These are phyloP conservation scores for Habroteleia sp. DNA, from an alignment of 2,888 invertebrate species.

Conservation along the genomic window DNA sequence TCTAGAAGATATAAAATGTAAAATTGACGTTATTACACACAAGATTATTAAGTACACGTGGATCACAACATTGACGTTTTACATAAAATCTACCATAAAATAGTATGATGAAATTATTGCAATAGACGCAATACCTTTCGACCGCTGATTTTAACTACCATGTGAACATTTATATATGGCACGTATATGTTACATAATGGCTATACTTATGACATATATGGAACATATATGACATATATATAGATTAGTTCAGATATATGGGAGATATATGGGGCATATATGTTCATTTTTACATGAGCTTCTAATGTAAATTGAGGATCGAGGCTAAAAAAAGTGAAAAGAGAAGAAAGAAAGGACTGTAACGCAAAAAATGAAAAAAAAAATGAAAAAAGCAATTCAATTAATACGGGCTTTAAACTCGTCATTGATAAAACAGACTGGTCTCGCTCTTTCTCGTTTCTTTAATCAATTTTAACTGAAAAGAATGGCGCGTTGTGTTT, in stretches of 20 bases:
- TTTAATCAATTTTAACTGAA: slow-evolving; percentile 40
- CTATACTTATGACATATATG: too few relatives aligned
- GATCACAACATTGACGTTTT: slow-evolving; percentile 29
- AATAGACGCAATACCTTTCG: slow-evolving; percentile 38
- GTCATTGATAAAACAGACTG: slow-evolving; percentile 68
- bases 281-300: too few relatives aligned
- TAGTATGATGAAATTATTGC: slow-evolving; percentile 27
- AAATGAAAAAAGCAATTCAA: slow-evolving; percentile 34
- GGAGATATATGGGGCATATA: too few relatives aligned
- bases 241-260: too few relatives aligned
- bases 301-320: too few relatives aligned
- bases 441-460: slow-evolving; percentile 61
- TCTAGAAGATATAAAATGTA: too few relatives aligned
- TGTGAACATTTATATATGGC: too few relatives aligned
- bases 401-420: slow-evolving; percentile 38
- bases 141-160: slow-evolving; percentile 12
- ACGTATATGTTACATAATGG: slow-evolving; percentile 40
- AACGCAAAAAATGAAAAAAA: slow-evolving; percentile 7
- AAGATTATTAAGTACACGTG: slow-evolving; percentile 15
- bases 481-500: slow-evolving; percentile 32
- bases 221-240: too few relatives aligned
- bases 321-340: slow-evolving; percentile 1
- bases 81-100: slow-evolving; percentile 45
- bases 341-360: slow-evolving; percentile 18
- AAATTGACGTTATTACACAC: too few relatives aligned